These are phyloP conservation scores for Synodontis membranacea DNA, from an alignment of 2,113 vertebrate genomes.

Conservation along the genomic window DNA sequence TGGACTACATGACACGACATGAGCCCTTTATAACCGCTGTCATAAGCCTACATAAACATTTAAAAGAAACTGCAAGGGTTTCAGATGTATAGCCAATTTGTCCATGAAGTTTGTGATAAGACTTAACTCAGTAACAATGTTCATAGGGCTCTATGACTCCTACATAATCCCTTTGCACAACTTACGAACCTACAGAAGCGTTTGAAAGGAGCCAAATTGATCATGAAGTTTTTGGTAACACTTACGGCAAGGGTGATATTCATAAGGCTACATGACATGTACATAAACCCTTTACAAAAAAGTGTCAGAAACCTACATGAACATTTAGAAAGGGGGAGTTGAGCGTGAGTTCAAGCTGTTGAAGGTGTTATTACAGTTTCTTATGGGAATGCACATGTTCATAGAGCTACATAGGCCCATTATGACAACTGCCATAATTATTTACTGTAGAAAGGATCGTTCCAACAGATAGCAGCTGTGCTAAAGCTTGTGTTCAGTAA, in stretches of 20 bases:
- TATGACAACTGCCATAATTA: not conserved
- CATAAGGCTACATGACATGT: not conserved
- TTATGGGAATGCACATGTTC: not conserved
- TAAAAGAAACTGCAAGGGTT: not conserved
- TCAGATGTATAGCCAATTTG: not conserved
- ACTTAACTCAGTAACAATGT: too few relatives aligned
- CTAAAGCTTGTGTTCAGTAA: not conserved
- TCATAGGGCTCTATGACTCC: too few relatives aligned
- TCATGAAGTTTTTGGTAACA: not conserved
- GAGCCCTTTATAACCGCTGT: not conserved
- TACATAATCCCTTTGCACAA: too few relatives aligned
- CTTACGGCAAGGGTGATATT: not conserved
- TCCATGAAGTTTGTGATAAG: too few relatives aligned
- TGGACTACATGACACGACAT: too few relatives aligned
- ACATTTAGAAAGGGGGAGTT: not conserved
- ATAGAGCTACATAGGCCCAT: not conserved
- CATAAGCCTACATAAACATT: not conserved
- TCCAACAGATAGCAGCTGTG: not conserved
- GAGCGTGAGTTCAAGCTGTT: not conserved
- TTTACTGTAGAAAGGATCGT: not conserved
- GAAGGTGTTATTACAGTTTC: not conserved
- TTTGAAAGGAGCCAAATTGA: not conserved
- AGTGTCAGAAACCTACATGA: not conserved
- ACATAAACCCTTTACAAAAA: not conserved
- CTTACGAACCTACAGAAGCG: too few relatives aligned